Evolutionary conservation across 2,113 vertebrate genomes (phyloP), one percentile per base, ranked within the genome.

Genomic region (Solea solea): DNA sequence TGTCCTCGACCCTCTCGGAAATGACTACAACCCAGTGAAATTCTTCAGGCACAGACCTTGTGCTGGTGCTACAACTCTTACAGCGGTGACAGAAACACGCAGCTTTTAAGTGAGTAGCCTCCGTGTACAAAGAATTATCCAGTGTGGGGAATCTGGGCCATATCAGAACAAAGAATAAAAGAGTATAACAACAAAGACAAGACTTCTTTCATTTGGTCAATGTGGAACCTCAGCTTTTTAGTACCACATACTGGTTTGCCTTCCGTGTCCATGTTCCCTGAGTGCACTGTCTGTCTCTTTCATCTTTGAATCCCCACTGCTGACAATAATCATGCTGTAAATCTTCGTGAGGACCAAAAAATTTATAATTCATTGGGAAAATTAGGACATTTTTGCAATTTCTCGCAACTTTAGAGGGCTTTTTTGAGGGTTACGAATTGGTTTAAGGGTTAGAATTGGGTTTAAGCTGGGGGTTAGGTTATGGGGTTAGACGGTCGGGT

Each of bases 61-160:
- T 21, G 63, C 48, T 8, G 5, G 54, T 27, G 21, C 25, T 41
- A 12, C n/a, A 66, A 52, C 78, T 75, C 14, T 25, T 72, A 3
- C 11, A 58, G 39, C 3, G 2, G 25, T 39, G 54, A 71, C 72
- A 65, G 41, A 74, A 63, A 42, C 49, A 54, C n/a, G 46, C 12
- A 69, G 25, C 44, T 27, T 49, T 58, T 40, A 13, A 56, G n/a
- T 25, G 21, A 63, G 49, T 11, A 65, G 44, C 14, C 42, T 28
- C 34, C 48, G 8, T 52, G 48, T 59, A 59, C 45, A 44, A 56
- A 69, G 50, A 41, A 63, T 40, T 65, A 62, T 16, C 41, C 60
- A 68, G 63, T 79, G 76, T 54, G 0, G 55, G 40, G 52, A 76
- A 69, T 86, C 50, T 81, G 64, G 72, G 65, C 65, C 69, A 79